Conservation (phyloP, 2,888 invertebrate genomes). For the Mallateleia sp. region DNA sequence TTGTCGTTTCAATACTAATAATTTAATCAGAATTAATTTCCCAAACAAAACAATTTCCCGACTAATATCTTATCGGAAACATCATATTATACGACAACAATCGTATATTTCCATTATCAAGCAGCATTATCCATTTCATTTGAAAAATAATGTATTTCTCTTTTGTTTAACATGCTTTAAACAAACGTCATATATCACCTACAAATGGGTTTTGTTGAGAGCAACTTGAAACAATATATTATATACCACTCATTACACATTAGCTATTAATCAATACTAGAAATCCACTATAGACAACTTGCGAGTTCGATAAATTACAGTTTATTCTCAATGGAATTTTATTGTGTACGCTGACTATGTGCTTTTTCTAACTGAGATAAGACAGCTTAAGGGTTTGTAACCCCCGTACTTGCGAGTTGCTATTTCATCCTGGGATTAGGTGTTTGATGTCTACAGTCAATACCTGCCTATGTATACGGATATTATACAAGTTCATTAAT, state of each 20-base stretch:
- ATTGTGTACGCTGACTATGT: constrained; percentile 64
- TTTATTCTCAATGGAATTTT: constrained; percentile 74
- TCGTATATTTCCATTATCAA: no score
- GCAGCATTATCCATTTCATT: no score
- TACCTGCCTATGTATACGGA: constrained; percentile 12
- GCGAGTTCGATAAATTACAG: constrained; percentile 58
- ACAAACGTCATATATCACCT: constrained; percentile 29
- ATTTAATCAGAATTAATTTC: no score
- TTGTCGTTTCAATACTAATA: no score
- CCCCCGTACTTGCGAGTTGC: constrained; percentile 60
- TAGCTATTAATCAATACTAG: constrained; percentile 55
- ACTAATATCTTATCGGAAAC: no score
- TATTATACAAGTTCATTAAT: constrained; percentile 35
- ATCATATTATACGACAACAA: no score
- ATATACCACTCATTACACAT: constrained; percentile 59
- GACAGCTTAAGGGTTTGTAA: constrained; percentile 63
- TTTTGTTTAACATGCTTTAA: constrained; percentile 42
- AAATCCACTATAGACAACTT: constrained; percentile 55
- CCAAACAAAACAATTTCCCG: no score
- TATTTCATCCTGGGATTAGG: constrained; percentile 72
- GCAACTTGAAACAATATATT: constrained; percentile 52
- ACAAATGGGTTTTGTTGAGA: background rate
- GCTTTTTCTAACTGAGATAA: constrained; percentile 65
- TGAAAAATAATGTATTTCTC: constrained; percentile 13
- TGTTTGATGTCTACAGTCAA: constrained; percentile 62